Conservation (phyloP, 2,888 invertebrate species). For the Glomeris marginata region DNA sequence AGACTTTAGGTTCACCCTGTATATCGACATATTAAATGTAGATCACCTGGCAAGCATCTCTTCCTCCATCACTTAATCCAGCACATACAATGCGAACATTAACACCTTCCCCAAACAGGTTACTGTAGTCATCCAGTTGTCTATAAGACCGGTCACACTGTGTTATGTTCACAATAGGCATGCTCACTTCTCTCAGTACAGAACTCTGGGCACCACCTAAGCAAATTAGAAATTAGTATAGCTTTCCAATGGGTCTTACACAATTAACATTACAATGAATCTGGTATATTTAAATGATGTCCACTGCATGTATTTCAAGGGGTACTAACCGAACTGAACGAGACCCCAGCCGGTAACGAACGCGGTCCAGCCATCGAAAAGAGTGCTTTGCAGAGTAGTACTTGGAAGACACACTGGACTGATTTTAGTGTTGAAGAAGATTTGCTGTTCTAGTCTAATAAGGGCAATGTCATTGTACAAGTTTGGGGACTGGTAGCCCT, state of each 20-base stretch:
- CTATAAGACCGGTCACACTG: conserved; percentile 44
- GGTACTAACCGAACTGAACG: conserved; percentile 48
- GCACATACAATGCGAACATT: conserved; percentile 53
- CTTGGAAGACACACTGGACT: conserved; percentile 61
- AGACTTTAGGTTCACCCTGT: too few species aligned
- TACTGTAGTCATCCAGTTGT: conserved; percentile 31
- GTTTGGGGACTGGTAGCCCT: conserved; percentile 44
- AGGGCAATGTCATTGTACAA: conserved; percentile 66
- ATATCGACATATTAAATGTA: too few species aligned
- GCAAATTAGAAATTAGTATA: conserved; percentile 11
- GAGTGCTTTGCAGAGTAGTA: conserved; percentile 37
- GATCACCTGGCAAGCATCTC: conserved; percentile 53
- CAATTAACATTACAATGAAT: too few species aligned
- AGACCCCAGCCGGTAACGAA: conserved; percentile 76
- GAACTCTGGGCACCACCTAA: conserved; percentile 52
- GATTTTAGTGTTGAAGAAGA: conserved; percentile 43
- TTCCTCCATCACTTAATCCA: conserved; percentile 45
- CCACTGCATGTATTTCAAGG: not conserved
- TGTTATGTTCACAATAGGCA: conserved; percentile 49
- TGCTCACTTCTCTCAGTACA: conserved; percentile 47
- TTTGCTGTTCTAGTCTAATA: conserved; percentile 43
- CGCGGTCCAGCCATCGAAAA: conserved; percentile 43
- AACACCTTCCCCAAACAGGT: conserved; percentile 22
- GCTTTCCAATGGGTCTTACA: too few species aligned
- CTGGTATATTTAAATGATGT: too few species aligned